Conservation (phyloP, 2,888 invertebrate species). For the Philaethria dido region DNA sequence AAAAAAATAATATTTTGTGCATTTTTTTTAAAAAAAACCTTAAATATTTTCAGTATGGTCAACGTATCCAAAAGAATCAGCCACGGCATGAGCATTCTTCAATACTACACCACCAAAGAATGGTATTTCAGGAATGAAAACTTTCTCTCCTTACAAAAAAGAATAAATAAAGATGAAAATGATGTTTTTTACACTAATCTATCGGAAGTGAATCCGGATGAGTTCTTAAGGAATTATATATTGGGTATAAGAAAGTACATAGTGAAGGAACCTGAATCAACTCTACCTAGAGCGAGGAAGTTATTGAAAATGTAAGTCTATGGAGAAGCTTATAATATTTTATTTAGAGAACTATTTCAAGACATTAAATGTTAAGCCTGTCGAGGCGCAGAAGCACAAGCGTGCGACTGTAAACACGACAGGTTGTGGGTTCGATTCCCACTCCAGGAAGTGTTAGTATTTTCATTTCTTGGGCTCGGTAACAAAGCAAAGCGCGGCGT, state of each 20-base stretch:
- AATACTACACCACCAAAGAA: conserved; percentile 91
- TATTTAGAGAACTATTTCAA: not conserved
- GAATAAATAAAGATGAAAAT: conserved; percentile 82
- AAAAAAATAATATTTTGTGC: too few species aligned
- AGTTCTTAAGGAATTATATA: conserved; percentile 83
- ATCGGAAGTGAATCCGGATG: conserved; percentile 58
- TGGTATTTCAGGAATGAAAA: conserved; percentile 90
- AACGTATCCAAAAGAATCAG: conserved; percentile 85
- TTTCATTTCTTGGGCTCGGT: too few species aligned
- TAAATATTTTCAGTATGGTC: conserved; percentile 85
- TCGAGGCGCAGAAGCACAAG: too few species aligned
- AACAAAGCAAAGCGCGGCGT: too few species aligned
- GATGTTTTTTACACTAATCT: conserved; percentile 84
- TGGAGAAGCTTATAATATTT: too few species aligned
- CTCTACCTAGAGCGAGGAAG: conserved; percentile 88
- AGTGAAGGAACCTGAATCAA: conserved; percentile 91
- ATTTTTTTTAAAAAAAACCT: too few species aligned
- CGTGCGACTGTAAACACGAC: too few species aligned
- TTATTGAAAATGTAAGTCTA: conserved; percentile 85
- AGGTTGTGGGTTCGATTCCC: too few species aligned
- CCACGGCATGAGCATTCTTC: conserved; percentile 86
- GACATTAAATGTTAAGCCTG: not conserved
- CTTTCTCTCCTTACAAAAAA: conserved; percentile 78
- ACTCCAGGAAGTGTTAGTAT: too few species aligned
- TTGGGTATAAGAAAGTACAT: conserved; percentile 91